Evolutionary conservation across 92 coral and sea anemone genomes (phyloP).

Genomic region (Bergia puertoricense): DNA sequence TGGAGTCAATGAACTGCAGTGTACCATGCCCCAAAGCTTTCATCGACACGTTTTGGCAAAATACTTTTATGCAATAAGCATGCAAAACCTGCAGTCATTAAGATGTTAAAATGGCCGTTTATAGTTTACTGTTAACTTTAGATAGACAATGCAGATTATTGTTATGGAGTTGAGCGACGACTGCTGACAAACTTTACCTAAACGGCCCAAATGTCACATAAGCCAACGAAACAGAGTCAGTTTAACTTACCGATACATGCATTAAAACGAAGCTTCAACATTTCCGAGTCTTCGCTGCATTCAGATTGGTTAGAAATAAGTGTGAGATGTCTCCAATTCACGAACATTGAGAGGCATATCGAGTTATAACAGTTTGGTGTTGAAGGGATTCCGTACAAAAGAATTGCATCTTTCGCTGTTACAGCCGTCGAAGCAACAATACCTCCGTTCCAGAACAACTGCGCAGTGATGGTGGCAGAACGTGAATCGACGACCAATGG

Average conservation of each 20-base stretch:
- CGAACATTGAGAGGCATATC: background rate
- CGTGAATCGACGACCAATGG: background rate
- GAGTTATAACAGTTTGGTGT: slow-evolving; percentile 2
- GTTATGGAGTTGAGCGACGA: background rate
- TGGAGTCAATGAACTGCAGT: too few relatives aligned
- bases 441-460: background rate
- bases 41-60: too few relatives aligned
- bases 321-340: background rate
- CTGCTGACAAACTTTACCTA: background rate
- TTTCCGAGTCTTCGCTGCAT: slow-evolving; percentile 12
- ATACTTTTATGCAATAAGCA: too few relatives aligned
- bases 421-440: background rate
- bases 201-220: background rate
- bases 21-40: too few relatives aligned
- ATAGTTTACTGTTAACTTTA: background rate
- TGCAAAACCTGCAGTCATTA: too few relatives aligned
- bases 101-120: too few relatives aligned
- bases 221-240: background rate
- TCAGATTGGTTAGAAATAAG: slow-evolving; percentile 10
- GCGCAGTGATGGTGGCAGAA: background rate
- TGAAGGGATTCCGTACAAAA: slow-evolving; percentile 14
- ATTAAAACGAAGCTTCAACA: slow-evolving; percentile 23
- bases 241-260: slow-evolving; percentile 33
- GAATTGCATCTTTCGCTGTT: background rate
- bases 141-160: background rate